Base-by-base conservation (phyloP, 2,113 vertebrate species). In the Cricetomys ansorgei region DNA sequence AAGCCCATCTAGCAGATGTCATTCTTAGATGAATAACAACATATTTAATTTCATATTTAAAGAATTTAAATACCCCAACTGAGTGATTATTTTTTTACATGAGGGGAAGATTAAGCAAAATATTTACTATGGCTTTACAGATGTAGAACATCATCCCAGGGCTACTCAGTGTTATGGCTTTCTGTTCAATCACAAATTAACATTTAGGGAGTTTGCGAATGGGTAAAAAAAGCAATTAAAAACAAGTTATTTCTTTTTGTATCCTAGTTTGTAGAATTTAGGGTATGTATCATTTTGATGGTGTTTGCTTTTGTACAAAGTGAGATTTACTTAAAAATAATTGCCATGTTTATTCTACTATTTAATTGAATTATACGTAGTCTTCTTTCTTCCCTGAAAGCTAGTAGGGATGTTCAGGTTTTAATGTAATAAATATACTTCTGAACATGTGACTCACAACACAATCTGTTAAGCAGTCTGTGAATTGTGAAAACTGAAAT, bases 281-380 rank as follows among this genome's bases (percentile, higher is more conserved):
- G 83, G 37, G 57, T 93, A 95, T 79, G 43, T 17, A 37, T 94
- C 75, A 64, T 87, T 81, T 75, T 85, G 34, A 88, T 85, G 53
- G 8, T 85, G 59, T 93, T 95, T 72, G 37, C 40, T 92, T 73
- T 91, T 76, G 50, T 53, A 62, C 17, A 53, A 69, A 83, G 50
- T 65, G 45, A 16, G 43, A 27, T 88, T 93, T 81, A 59, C 91
- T 94, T 91, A 59, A 85, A 57, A 59, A 65, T 94, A 83, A 89
- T 84, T 75, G 69, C 34, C n/a, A 76, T 23, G 53, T 65, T 67
- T 67, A 76, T 89, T 48, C 57, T 16, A 91, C 75, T 80, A 12
- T 85, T 72, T 67, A 67, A 45, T 21, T 88, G 57, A 90, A 53
- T 92, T 76, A 79, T 73, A 72, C 27, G 21, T 6, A 1, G 55